Evolutionary conservation across 1,140 invertebrate species (phyloP).

Genomic region (Onthophagus taurus): DNA sequence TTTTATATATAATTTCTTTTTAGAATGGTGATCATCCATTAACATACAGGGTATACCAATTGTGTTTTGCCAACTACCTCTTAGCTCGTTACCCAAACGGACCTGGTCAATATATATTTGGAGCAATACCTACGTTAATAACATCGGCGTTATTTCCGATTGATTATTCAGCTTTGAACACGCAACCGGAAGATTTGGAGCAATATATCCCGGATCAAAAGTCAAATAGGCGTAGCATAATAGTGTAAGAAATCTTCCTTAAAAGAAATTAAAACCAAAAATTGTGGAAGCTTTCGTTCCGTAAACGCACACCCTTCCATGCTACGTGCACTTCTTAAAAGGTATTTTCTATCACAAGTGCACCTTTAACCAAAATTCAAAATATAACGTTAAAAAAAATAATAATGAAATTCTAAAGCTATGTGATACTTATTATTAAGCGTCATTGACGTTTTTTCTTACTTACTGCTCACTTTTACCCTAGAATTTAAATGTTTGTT

Average conservation of each 20-base stretch:
- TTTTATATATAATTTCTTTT: not conserved
- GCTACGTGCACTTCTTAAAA: conserved; percentile 16
- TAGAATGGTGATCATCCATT: conserved; percentile 58
- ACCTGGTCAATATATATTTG: conserved; percentile 61
- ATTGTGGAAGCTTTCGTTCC: too few relatives aligned
- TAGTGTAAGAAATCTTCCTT: conserved; percentile 41
- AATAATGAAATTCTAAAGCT: conserved; percentile 29
- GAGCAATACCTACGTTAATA: conserved; percentile 43
- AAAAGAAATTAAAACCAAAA: too few relatives aligned
- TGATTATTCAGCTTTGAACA: conserved; percentile 63
- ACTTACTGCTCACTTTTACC: too few relatives aligned
- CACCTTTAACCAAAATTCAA: conserved; percentile 30
- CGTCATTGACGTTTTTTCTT: too few relatives aligned
- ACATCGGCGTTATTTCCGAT: conserved; percentile 54
- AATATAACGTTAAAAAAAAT: too few relatives aligned
- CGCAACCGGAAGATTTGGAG: conserved; percentile 55
- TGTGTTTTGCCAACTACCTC: conserved; percentile 62
- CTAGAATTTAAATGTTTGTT: too few relatives aligned
- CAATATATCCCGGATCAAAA: conserved; percentile 57
- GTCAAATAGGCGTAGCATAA: conserved; percentile 58
- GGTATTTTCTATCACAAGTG: conserved; percentile 28
- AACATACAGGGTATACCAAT: conserved; percentile 51
- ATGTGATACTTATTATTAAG: conserved; percentile 27
- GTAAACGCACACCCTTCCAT: not conserved
- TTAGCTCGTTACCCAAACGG: conserved; percentile 61